Conservation (phyloP, 2,888 invertebrate species). For the Aproaerema taeniolella region DNA sequence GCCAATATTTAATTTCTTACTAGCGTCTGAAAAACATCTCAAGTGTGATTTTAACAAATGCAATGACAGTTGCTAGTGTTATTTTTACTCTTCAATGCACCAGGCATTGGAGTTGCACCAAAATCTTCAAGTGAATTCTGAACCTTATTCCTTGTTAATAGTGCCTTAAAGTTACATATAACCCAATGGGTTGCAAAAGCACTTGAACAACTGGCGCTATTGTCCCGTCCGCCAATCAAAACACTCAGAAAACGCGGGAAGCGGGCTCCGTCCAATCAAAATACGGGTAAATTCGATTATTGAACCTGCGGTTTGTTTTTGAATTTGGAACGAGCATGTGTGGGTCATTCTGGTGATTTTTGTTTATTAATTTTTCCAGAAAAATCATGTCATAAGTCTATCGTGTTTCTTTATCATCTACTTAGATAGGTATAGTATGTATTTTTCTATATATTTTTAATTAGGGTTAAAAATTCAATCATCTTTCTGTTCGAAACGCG, state of each 20-base stretch:
- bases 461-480: no score
- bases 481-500: no score
- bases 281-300: slow-evolving; percentile 63
- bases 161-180: slow-evolving; percentile 18
- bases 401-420: no score
- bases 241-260: slow-evolving; percentile 53
- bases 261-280: slow-evolving; percentile 63
- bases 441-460: no score
- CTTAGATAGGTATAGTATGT: no score
- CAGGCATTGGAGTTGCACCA: slow-evolving; percentile 36
- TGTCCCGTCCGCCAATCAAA: slow-evolving; percentile 59
- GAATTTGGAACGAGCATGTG: slow-evolving; percentile 4
- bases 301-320: slow-evolving; percentile 38
- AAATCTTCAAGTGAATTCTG: slow-evolving; percentile 19
- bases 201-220: slow-evolving; percentile 63
- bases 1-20: background rate
- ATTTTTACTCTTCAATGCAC: slow-evolving; percentile 60
- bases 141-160: slow-evolving; percentile 16
- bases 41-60: slow-evolving; percentile 60
- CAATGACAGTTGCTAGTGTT: slow-evolving; percentile 56
- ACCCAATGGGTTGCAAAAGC: slow-evolving; percentile 47
- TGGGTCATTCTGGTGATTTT: no score
- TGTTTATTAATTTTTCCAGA: no score
- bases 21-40: background rate
- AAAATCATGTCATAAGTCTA: no score